Conservation (phyloP, 2,888 invertebrate genomes). For the Sesamia inferens region DNA sequence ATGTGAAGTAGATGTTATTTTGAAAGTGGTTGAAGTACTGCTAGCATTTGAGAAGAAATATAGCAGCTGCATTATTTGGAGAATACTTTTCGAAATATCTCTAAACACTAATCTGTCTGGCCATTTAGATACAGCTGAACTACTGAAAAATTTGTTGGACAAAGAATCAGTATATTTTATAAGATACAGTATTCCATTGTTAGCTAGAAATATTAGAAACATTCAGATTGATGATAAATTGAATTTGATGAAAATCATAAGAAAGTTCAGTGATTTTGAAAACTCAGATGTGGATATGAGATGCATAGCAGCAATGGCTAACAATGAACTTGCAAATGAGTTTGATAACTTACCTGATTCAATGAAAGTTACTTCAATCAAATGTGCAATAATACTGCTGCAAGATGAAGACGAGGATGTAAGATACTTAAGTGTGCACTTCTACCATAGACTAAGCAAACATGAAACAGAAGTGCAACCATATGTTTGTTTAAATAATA, state of each 20-base stretch:
- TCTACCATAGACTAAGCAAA: constrained; percentile 72
- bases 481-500: constrained; percentile 76
- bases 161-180: constrained; percentile 70
- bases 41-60: constrained; percentile 68
- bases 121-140: constrained; percentile 57
- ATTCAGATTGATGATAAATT: constrained; percentile 58
- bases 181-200: constrained; percentile 80
- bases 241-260: constrained; percentile 71
- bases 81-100: constrained; percentile 78
- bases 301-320: constrained; percentile 79
- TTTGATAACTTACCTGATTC: constrained; percentile 71
- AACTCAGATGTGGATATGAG: constrained; percentile 81
- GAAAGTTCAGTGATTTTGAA: constrained; percentile 75
- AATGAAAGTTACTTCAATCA: constrained; percentile 77
- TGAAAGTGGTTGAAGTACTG: constrained; percentile 69
- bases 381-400: constrained; percentile 83
- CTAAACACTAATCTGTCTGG: constrained; percentile 60
- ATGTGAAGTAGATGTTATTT: constrained; percentile 61
- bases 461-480: constrained; percentile 70
- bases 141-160: constrained; percentile 63
- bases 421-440: constrained; percentile 79
- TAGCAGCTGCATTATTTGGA: constrained; percentile 74
- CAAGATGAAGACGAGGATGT: constrained; percentile 90
- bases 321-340: constrained; percentile 78
- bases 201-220: constrained; percentile 69